Conservation (phyloP, 2,113 vertebrate species). For the Grammomys dolichurus region DNA sequence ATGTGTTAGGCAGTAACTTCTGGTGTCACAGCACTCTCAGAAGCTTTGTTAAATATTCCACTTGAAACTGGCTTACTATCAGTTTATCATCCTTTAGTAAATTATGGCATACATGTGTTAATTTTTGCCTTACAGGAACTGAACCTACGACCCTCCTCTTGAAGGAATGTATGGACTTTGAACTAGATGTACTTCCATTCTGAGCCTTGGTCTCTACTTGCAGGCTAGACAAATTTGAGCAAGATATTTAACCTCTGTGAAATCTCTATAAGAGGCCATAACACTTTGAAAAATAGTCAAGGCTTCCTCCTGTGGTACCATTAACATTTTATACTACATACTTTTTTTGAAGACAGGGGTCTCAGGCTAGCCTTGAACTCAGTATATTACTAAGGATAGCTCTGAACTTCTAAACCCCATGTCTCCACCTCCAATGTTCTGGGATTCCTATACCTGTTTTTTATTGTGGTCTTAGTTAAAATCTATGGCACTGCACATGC, state of each 20-base stretch:
- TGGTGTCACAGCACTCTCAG: neutral
- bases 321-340: neutral
- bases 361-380: neutral
- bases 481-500: no score
- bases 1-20: neutral
- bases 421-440: neutral
- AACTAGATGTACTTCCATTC: neutral
- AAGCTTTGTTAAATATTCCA: neutral
- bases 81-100: slow-evolving; percentile 25
- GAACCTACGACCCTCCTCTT: neutral
- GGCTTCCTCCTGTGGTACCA: neutral
- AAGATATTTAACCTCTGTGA: neutral
- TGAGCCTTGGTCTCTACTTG: neutral
- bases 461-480: no score
- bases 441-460: neutral
- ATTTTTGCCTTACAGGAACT: slow-evolving; percentile 21
- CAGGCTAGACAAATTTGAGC: neutral
- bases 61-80: slow-evolving; percentile 23
- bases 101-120: neutral
- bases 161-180: neutral
- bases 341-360: neutral
- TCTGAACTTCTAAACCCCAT: neutral
- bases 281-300: neutral
- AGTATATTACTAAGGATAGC: neutral
- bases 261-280: neutral